A percentile compares a stretch with the other conserved stretches of the same genome.
phyloP scores from a whole-genome alignment of 2,888 invertebrate species.

The Acrobeloides nanus region DNA sequence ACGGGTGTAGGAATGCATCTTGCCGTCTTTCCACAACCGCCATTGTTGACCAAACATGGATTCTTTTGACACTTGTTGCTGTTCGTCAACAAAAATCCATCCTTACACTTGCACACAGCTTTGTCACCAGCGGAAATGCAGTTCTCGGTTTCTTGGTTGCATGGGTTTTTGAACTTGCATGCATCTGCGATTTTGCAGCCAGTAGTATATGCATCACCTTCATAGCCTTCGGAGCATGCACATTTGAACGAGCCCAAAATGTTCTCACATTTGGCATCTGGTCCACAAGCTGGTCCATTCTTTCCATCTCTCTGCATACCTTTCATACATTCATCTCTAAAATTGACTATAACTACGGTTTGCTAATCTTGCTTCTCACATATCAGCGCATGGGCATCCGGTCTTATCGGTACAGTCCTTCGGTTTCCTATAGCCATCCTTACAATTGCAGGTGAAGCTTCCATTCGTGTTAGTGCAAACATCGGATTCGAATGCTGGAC shows the following conservation, averaged over 20 bases:
- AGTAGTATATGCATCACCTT: constrained; percentile 1
- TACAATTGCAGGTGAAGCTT: constrained; percentile 8
- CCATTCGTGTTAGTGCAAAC: constrained; percentile 13
- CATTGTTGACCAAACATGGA: background rate
- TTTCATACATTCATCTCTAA: background rate
- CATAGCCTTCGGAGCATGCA: background rate
- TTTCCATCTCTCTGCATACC: background rate
- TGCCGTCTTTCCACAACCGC: constrained; percentile 8
- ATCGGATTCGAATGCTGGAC: constrained; percentile 10
- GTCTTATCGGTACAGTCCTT: constrained; percentile 6
- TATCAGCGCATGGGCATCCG: constrained; percentile 3
- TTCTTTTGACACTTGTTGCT: constrained; percentile 10
- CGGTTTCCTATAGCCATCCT: constrained; percentile 10
- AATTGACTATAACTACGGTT: too few relatives aligned
- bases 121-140: constrained; percentile 6
- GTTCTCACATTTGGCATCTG: constrained; percentile 6
- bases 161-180: constrained; percentile 10
- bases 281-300: constrained; percentile 1
- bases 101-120: constrained; percentile 3
- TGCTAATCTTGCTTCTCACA: background rate
- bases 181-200: constrained; percentile 10
- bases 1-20: constrained; percentile 9
- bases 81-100: constrained; percentile 3
- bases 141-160: constrained; percentile 7
- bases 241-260: background rate